These are phyloP conservation scores for Carlito syrichta DNA, from an alignment of 2,113 vertebrate genomes.

Conservation along the genomic window DNA sequence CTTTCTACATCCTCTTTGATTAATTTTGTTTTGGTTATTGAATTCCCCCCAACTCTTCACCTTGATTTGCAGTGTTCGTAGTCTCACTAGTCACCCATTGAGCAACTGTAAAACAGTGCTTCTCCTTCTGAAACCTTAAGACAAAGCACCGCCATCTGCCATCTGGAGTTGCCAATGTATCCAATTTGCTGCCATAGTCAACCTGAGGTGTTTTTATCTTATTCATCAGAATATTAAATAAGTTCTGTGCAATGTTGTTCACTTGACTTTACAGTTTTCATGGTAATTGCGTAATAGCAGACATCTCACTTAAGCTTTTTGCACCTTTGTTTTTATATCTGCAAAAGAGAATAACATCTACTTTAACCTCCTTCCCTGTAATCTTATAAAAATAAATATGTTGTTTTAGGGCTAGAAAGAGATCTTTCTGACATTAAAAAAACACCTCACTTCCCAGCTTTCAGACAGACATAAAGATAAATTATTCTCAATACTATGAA, in stretches of 20 bases:
- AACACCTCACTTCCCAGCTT: neutral
- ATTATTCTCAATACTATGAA: slow-evolving; percentile 24
- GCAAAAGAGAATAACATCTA: neutral
- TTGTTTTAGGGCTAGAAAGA: neutral
- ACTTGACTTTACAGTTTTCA: neutral
- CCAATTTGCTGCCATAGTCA: neutral
- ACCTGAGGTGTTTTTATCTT: slow-evolving; percentile 1
- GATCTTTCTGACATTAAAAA: neutral
- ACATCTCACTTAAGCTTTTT: neutral
- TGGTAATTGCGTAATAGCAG: neutral
- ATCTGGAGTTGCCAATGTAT: neutral
- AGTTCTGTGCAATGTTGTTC: neutral
- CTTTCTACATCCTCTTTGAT: slow-evolving; percentile 25
- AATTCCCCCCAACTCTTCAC: slow-evolving; percentile 36
- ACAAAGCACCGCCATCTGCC: neutral
- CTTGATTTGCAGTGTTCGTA: neutral
- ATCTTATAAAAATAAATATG: slow-evolving; percentile 14
- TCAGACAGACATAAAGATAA: neutral
- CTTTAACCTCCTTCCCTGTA: neutral
- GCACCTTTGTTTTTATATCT: neutral
- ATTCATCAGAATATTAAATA: slow-evolving; percentile 7
- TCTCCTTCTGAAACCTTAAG: slow-evolving; percentile 32
- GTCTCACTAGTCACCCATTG: slow-evolving; percentile 26
- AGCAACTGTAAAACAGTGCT: slow-evolving; percentile 1
- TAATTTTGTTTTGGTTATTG: slow-evolving; percentile 49